Evolutionary conservation across 2,888 invertebrate genomes (phyloP).

Genomic region (Chesias legatella): DNA sequence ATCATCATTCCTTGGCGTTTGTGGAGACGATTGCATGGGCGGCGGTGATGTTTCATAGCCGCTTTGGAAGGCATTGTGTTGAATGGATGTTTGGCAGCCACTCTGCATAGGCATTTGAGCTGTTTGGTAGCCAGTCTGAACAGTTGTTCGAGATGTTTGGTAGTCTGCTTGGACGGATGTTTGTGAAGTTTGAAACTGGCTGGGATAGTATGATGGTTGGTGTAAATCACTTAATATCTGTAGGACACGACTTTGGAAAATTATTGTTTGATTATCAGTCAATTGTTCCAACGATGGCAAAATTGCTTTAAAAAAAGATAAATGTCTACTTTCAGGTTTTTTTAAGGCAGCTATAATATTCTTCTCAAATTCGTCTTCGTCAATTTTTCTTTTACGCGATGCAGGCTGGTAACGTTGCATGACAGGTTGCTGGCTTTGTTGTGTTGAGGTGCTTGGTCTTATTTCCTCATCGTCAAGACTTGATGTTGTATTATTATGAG

Average conservation of each 20-base stretch:
- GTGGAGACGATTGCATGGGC: slow-evolving; percentile 14
- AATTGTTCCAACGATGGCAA: no score
- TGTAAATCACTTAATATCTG: no score
- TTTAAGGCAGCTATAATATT: no score
- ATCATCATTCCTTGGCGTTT: slow-evolving; percentile 13
- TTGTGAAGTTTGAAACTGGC: no score
- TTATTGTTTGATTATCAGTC: no score
- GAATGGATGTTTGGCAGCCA: no score
- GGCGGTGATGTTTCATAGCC: slow-evolving; percentile 12
- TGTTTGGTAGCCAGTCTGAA: no score
- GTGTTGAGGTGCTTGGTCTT: slow-evolving; percentile 8
- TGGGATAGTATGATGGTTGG: no score
- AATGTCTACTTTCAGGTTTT: slow-evolving; percentile 4
- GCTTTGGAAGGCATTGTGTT: slow-evolving; percentile 15
- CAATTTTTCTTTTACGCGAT: slow-evolving; percentile 6
- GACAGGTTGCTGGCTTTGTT: slow-evolving; percentile 7
- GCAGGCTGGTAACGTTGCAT: slow-evolving; percentile 7
- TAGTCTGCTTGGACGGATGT: no score
- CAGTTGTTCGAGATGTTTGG: no score
- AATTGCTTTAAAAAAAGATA: no score
- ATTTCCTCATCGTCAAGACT: slow-evolving; percentile 7
- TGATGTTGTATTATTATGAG: slow-evolving; percentile 29
- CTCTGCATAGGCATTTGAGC: slow-evolving; percentile 4
- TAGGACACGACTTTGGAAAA: no score
- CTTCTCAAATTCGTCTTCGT: slow-evolving; percentile 7